Base-by-base conservation (phyloP, 2,113 vertebrate genomes). In the Lampris incognitus region DNA sequence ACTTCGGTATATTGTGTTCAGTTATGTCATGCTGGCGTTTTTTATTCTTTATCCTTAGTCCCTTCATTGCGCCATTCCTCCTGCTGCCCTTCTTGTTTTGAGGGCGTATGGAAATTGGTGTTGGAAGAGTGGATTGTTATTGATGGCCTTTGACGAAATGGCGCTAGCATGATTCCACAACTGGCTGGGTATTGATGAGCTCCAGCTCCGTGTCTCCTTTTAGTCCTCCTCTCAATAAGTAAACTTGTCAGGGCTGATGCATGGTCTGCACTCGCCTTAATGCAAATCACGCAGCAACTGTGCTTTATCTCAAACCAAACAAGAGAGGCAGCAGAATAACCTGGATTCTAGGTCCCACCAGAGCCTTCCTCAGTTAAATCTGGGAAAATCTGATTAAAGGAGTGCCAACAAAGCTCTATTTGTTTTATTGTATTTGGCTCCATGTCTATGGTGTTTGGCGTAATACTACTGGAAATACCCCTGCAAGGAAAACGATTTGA, bases 231-330 rank as follows among this genome's bases (percentile, higher is more conserved):
- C 51, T 39, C 46, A n/a, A 9, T 74, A 88, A 84, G 84, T 84
- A 88, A 88, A 89, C 82, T 61, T 89, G 89, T 89, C 91, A 87
- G 83, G 46, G 9, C 85, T 92, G 89, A 92, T 88, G 65, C 76
- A 87, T 86, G 72, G 83, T 77, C 73, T 78, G 63, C 80, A 64
- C 67, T 39, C 49, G 49, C 66, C 84, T 69, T 52, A 74, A 92
- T 87, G 83, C 80, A 91, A 91, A 89, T 87, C 86, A 78, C 74
- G 46, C 72, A 57, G 78, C 71, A 0, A 58, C 66, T 1, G 50
- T 3, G 81, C 82, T 89, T 84, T 77, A 90, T 89, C 88, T 88
- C 72, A 66, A 81, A 82, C 74, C 83, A 83, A 87, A 88, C 87
- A 81, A 86, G 76, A 84, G 78, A 63, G 66, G 76, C 51, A 24